These are phyloP conservation scores for Cinclus mexicanus DNA, from an alignment of 2,113 vertebrate genomes.

Conservation along the genomic window DNA sequence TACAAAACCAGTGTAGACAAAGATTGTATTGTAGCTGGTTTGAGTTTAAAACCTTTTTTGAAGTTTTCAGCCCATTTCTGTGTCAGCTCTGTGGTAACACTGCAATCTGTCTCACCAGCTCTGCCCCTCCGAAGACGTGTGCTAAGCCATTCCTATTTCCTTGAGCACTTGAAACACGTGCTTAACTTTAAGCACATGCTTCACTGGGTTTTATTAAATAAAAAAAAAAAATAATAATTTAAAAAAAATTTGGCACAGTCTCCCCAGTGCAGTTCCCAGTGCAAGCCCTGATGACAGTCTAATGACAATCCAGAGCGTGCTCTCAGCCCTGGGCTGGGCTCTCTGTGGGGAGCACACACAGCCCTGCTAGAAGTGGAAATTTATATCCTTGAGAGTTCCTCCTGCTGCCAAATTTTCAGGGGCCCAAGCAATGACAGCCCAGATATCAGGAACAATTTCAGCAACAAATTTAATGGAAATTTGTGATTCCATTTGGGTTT, in stretches of 20 bases:
- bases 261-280: neutral
- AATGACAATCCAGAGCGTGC: neutral
- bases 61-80: neutral
- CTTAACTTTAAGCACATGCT: constrained; percentile 44
- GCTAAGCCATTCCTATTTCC: neutral
- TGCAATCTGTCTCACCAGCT: neutral
- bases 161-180: neutral
- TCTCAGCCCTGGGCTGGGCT: neutral
- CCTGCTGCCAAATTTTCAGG: neutral
- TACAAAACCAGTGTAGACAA: neutral
- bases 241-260: neutral
- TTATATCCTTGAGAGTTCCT: neutral
- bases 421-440: neutral
- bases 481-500: neutral
- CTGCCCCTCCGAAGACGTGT: neutral
- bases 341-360: neutral
- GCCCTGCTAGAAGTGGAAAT: neutral
- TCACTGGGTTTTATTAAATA: constrained; percentile 14
- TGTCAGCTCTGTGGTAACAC: neutral
- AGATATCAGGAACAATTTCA: neutral
- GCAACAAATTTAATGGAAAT: neutral
- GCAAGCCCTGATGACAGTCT: neutral
- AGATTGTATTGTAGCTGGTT: neutral
- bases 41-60: neutral
- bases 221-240: neutral